phyloP scores from a whole-genome alignment of 2,888 invertebrate species.

The Zele albiditarsus region DNA sequence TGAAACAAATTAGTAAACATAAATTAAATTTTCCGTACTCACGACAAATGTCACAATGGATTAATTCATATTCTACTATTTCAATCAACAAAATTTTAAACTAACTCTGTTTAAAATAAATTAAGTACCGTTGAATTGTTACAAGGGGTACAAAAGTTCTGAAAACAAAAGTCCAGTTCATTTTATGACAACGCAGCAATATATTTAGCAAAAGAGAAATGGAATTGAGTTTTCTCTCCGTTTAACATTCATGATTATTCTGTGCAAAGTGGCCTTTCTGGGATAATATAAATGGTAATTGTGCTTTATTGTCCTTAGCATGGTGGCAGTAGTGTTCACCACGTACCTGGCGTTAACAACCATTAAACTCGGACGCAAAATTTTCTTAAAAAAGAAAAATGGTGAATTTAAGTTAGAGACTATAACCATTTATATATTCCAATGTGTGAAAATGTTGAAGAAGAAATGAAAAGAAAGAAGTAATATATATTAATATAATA shows the following conservation, averaged over 20 bases:
- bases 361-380: conserved; percentile 51
- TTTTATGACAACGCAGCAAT: conserved; percentile 8
- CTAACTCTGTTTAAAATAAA: background rate
- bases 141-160: conserved; percentile 8
- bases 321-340: conserved; percentile 44
- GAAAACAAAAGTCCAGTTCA: conserved; percentile 4
- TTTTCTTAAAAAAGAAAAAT: conserved; percentile 9
- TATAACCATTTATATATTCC: background rate
- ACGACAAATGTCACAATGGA: background rate
- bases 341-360: conserved; percentile 53
- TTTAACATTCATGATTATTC: conserved; percentile 60
- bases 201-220: background rate
- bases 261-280: conserved; percentile 54
- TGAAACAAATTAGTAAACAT: background rate
- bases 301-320: conserved; percentile 56
- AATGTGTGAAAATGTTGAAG: background rate
- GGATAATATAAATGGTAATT: conserved; percentile 64
- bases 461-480: background rate
- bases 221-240: conserved; percentile 45
- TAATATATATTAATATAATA: background rate
- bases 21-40: background rate
- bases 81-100: conserved; percentile 7
- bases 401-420: background rate
- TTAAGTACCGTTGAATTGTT: conserved; percentile 1
- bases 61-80: background rate